Conservation (phyloP, 2,888 invertebrate genomes). For the Leptothorax acervorum region DNA sequence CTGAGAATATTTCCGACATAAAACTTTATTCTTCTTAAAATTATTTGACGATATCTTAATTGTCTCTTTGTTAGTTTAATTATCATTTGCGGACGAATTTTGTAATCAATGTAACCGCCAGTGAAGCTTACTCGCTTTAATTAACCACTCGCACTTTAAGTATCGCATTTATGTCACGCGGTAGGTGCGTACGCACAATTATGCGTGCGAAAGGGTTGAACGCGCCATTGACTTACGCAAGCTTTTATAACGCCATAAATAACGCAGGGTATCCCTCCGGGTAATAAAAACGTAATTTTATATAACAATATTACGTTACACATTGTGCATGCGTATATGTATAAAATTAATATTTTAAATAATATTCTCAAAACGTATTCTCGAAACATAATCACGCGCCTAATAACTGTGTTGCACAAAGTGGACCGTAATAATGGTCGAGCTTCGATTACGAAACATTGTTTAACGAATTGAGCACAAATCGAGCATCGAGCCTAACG, state of each 20-base stretch:
- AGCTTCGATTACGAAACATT: constrained; percentile 43
- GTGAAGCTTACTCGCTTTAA: not conserved
- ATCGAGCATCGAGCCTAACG: not conserved
- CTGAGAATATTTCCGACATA: not conserved
- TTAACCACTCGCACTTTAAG: constrained; percentile 22
- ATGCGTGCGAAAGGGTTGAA: constrained; percentile 20
- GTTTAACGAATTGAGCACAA: constrained; percentile 31
- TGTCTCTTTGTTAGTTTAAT: not conserved
- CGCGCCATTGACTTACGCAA: constrained; percentile 18
- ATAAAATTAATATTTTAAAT: constrained; percentile 8
- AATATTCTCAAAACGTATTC: not conserved
- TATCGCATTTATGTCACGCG: constrained; percentile 22
- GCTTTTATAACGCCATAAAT: constrained; percentile 37
- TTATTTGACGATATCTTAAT: not conserved
- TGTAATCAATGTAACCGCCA: not conserved
- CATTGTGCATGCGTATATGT: too few species aligned
- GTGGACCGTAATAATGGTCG: not conserved
- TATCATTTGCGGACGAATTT: not conserved
- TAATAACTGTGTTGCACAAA: not conserved
- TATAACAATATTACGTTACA: not conserved
- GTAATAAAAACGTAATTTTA: not conserved
- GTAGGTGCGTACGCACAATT: not conserved
- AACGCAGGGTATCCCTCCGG: not conserved
- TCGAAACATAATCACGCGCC: too few species aligned
- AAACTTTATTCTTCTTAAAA: not conserved